Evolutionary conservation across 1,140 invertebrate species (phyloP), one percentile per base, ranked within the genome.

Genomic region (Macrosteles quadrilineatus): DNA sequence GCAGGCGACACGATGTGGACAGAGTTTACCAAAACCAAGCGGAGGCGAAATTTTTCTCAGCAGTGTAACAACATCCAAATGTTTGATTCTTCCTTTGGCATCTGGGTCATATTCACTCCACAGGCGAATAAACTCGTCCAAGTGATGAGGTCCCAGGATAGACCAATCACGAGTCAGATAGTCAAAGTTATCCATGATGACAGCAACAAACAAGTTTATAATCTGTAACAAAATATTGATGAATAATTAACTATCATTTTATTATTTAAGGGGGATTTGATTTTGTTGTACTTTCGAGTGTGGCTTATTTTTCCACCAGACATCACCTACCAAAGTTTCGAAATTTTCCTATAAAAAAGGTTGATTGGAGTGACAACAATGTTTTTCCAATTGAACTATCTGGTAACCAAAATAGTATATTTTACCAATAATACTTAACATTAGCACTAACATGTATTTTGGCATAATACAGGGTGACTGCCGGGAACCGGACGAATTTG

Each of bases 171-270:
- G 87, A 12, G 98, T 99, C 73, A 99, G 82, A 81, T 99, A 99
- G 83, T 99, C 98, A 83, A 99, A 99, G 81, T 99, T 99, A 83
- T 99, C 98, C 98, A 99, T 99, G 80, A 99, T 99, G 75, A 99
- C 98, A 75, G 98, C 98, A 45, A 99, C 98, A 83, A 99, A 99
- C 68, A 99, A 88, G 85, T 99, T 99, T 72, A 99, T 98, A 77
- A 99, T 97, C 93, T 97, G 79, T 27, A 86, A 87, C 73, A 73
- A 66, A 62, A 67, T 11, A 27, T 25, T 23, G 3, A 29, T 17
- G 23, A 23, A 17, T 62, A 62, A 62, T 36, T 32, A 32, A 64
- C n/a, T 25, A 31, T 6, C 14, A 27, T 62, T 23, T 11, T 55
- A 23, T 11, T 12, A 55, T 23, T 55, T 55, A 23, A 55, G 14